These are phyloP conservation scores for Cydia splendana DNA, from an alignment of 1,140 invertebrate species.

Conservation along the genomic window DNA sequence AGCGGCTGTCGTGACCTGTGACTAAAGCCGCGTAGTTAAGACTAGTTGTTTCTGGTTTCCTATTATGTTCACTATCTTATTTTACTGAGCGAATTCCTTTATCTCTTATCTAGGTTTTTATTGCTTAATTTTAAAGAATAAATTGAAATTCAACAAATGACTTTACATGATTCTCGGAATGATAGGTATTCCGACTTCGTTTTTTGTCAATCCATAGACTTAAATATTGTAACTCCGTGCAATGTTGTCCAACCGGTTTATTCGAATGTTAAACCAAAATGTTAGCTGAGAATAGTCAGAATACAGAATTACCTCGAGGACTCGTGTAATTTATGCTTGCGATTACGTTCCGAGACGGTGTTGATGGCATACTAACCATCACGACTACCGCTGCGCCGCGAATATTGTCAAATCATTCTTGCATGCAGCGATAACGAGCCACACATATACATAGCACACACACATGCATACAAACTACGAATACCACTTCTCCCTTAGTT, in stretches of 20 bases:
- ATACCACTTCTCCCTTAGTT: background rate
- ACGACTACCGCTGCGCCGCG: conserved; percentile 3
- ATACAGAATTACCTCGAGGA: conserved; percentile 15
- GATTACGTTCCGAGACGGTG: conserved; percentile 6
- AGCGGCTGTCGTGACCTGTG: background rate
- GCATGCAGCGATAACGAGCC: conserved; percentile 16
- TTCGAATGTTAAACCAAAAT: background rate
- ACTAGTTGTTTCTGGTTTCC: conserved; percentile 12
- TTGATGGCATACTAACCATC: conserved; percentile 19
- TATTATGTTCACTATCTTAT: background rate
- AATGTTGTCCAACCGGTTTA: conserved; percentile 28
- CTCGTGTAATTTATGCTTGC: conserved; percentile 9
- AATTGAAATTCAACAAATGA: background rate
- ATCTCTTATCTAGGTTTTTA: background rate
- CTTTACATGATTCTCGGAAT: background rate
- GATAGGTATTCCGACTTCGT: background rate
- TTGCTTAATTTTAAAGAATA: background rate
- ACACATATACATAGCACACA: background rate
- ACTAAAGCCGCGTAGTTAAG: background rate
- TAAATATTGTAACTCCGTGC: background rate
- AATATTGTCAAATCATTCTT: conserved; percentile 17
- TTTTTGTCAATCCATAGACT: background rate
- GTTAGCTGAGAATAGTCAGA: background rate
- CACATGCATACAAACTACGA: background rate
- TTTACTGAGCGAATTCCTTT: background rate